Base-by-base conservation (phyloP, 2,797 vertebrate genomes). In the Eulemur albifrons region DNA sequence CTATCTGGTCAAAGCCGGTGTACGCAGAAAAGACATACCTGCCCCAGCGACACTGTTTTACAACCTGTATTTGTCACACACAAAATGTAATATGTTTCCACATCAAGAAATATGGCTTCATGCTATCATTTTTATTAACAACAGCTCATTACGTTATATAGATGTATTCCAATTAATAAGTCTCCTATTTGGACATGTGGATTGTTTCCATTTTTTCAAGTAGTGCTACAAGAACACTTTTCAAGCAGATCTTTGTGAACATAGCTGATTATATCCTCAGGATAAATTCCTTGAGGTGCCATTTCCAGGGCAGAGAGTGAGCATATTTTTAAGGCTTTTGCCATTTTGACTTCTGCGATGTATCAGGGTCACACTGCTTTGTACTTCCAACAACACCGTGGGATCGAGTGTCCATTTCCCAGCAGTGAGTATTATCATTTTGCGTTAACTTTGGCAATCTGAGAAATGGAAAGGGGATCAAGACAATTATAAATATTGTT, bases 321-420 rank as follows among this genome's bases (percentile, higher is more conserved):
- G 2, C 7, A 7, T 27, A 8, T 88, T 80, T 88, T 76, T n/a
- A 93, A 67, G 32, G 2, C 6, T 94, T 94, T 84, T 90, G 25
- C 23, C 45, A n/a, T 54, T 25, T 59, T 73, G 54, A 72, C 9
- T 81, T 89, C 35, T 38, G 10, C 11, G 38, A 0, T 70, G 2
- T 38, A 50, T 88, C 67, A 69, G 11, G 3, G 18, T 76, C 38
- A 21, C 48, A 30, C 11, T 21, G 77, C 20, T 61, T 14, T 77
- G 48, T 65, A 23, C n/a, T n/a, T 18, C 7, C 2, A 7, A 35
- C 10, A 59, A 4, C 20, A 61, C 17, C 7, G 0, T 38, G 6
- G 10, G 17, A 50, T 27, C 43, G 17, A 48, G 4, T 40, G 15
- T 3, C 38, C 20, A 65, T 35, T 89, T 88, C 20, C 32, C 35